Base-by-base conservation (phyloP, 2,113 vertebrate genomes). In the Ursus arctos region DNA sequence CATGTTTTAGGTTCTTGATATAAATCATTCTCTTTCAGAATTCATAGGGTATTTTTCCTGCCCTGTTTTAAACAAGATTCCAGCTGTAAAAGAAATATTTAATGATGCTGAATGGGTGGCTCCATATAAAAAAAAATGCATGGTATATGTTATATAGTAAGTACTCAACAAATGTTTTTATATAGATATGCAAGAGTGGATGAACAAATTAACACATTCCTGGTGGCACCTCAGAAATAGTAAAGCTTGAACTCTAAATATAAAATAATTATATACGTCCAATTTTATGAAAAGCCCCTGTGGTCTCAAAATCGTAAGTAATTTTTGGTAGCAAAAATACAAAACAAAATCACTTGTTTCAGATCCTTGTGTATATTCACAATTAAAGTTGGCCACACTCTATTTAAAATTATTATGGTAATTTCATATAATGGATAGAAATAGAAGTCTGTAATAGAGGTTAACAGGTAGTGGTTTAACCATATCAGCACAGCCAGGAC, bases 401-500 rank as follows among this genome's bases (percentile, higher is more conserved):
- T 79, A 79, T 81, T 81, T 96, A 36, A 72, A 94, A 55, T 95
- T 87, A 65, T 81, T 90, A 40, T 77, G 69, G 59, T 79, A 88
- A 79, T 97, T 92, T 95, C 40, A 51, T 83, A 72, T 51, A 81
- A 28, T 84, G 40, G 51, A 26, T 88, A 43, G 77, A 94, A 91
- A 49, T 82, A 43, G 65, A 86, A 13, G 6, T 77, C 18, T 93
- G 4, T 89, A 57, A 84, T 33, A 55, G 63, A 97, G 95, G 72
- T 95, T 77, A 74, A 36, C 71, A 97, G 94, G 87, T 85, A 59
- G 65, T 72, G 14, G 63, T 21, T 94, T 96, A 96, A 92, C 85
- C 87, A 26, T 82, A 82, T 51, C n/a, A 53, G 82, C 92, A 71
- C 80, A 88, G 95, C 82, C 33, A 95, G 65, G 6, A 53, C 82